Conservation (phyloP, 2,888 invertebrate species). For the Diploptera punctata region DNA sequence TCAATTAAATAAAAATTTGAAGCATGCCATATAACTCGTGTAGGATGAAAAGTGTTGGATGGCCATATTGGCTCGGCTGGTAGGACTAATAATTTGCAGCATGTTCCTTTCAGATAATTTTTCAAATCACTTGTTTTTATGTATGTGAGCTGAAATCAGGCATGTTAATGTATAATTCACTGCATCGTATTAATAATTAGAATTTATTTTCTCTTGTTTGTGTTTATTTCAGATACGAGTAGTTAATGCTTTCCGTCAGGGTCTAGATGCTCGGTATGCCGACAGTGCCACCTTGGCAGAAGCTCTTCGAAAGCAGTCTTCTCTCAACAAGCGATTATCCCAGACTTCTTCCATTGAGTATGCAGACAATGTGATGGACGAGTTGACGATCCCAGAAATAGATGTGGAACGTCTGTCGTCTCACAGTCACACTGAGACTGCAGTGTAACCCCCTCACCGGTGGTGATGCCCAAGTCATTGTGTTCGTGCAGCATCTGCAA, state of each 20-base stretch:
- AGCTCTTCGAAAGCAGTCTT: constrained; percentile 92
- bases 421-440: constrained; percentile 94
- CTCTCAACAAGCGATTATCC: constrained; percentile 89
- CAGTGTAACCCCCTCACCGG: constrained; percentile 67
- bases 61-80: constrained; percentile 17
- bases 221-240: constrained; percentile 90
- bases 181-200: constrained; percentile 24
- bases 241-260: constrained; percentile 99
- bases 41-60: constrained; percentile 22
- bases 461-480: constrained; percentile 1
- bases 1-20: no score
- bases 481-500: background rate
- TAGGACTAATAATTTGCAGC: background rate
- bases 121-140: no score
- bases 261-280: constrained; percentile 93
- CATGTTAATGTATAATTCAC: constrained; percentile 16
- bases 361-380: constrained; percentile 86
- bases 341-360: constrained; percentile 93
- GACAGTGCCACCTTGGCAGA: constrained; percentile 92
- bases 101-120: background rate
- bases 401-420: constrained; percentile 92
- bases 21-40: background rate
- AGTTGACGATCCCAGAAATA: constrained; percentile 88
- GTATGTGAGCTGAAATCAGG: constrained; percentile 4
- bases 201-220: constrained; percentile 42